Conservation (phyloP, 2,113 vertebrate species). For the Lagopus leucura region DNA sequence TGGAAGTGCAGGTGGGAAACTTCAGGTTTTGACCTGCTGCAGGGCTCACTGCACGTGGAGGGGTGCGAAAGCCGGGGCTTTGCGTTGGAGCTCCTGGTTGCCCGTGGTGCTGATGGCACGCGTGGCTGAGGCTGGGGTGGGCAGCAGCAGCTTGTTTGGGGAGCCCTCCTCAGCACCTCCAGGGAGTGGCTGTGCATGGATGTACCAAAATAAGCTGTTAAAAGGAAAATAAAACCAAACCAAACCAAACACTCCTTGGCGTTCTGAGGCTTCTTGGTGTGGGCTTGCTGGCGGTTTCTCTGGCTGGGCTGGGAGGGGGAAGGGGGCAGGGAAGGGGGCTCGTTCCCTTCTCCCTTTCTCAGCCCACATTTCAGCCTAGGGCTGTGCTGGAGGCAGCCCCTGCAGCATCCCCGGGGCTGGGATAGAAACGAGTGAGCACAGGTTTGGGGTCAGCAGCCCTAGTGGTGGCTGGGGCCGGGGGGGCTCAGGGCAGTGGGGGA, state of each 20-base stretch:
- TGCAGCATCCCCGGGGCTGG: not conserved
- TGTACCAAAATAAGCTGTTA: no score
- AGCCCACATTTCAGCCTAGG: accelerated
- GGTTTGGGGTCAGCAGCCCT: no score
- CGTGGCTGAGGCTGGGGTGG: not conserved
- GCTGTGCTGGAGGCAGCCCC: not conserved
- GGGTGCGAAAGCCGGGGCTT: not conserved
- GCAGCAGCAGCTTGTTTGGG: not conserved
- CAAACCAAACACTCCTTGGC: not conserved
- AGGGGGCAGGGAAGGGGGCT: no score
- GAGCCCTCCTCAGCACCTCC: accelerated
- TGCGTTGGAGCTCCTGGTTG: accelerated
- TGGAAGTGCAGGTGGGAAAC: not conserved
- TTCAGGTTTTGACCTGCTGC: not conserved
- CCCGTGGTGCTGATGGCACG: accelerated
- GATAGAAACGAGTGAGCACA: no score
- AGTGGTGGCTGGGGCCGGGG: no score
- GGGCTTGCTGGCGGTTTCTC: not conserved
- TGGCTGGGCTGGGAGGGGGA: not conserved
- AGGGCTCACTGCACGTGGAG: not conserved
- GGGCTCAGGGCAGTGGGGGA: no score
- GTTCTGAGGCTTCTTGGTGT: not conserved
- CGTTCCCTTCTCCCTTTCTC: not conserved
- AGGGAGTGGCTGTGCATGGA: accelerated
- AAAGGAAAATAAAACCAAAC: not conserved